A percentile compares a stretch with the other conserved stretches of the same genome.
Evolutionary conservation across 2,888 invertebrate genomes (phyloP).

Genomic region (Spilarctia lutea): DNA sequence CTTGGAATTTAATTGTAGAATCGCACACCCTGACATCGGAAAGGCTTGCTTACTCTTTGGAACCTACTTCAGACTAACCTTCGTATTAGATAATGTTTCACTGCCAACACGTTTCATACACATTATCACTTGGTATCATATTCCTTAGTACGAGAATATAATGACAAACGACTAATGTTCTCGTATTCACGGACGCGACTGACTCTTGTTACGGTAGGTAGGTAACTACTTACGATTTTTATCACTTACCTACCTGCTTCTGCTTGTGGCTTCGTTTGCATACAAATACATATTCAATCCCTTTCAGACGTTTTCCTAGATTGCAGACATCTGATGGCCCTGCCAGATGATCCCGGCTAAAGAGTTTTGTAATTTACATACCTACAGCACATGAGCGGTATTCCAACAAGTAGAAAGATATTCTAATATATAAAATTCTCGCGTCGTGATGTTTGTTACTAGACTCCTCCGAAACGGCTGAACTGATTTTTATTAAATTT

Average conservation of each 20-base stretch:
- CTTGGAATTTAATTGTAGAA: too few relatives aligned
- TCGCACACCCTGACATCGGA: too few relatives aligned
- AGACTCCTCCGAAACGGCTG: too few relatives aligned
- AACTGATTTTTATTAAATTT: too few relatives aligned
- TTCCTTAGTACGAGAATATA: background rate
- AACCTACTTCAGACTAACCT: background rate
- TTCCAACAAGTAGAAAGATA: too few relatives aligned
- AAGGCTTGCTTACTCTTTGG: too few relatives aligned
- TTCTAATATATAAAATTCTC: too few relatives aligned
- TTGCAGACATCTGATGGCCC: background rate
- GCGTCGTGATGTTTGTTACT: too few relatives aligned
- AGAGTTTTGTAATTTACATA: too few relatives aligned
- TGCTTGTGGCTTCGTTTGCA: background rate
- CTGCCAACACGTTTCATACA: background rate
- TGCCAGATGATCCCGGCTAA: too few relatives aligned
- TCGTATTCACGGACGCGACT: background rate
- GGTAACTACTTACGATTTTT: too few relatives aligned
- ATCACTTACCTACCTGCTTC: background rate
- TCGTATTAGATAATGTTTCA: background rate
- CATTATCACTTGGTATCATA: background rate
- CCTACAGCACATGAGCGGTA: too few relatives aligned
- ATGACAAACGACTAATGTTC: background rate
- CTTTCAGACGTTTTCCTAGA: background rate
- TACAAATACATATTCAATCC: background rate
- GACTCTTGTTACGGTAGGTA: background rate